Evolutionary conservation across 2,113 vertebrate species (phyloP), one percentile per base, ranked within the genome.

Genomic region (Tachysurus fulvidraco): DNA sequence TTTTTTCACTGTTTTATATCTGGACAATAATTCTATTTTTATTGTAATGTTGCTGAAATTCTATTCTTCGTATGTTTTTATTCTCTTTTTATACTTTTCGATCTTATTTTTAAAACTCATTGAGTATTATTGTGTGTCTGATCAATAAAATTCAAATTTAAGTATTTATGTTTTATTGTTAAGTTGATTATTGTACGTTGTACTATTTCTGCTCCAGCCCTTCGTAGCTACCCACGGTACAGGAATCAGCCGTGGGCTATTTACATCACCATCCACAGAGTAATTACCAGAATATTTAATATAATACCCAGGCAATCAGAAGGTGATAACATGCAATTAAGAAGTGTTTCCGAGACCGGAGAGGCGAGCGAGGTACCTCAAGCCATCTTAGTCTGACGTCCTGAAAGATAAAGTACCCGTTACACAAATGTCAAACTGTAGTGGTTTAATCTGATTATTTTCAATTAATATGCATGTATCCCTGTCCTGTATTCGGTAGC

Each of bases 291-390:
- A 97, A 97, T 96, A 96, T 97, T 98, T 98, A 97, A 98, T 98
- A 98, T 97, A 99, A 98, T 96, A 96, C 96, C 95, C 96, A 97
- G 96, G 96, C 97, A 99, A 99, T 99, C 97, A 98, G 95, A 95
- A 96, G 97, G 97, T 97, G 97, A 98, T 98, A 99, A 98, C 98
- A 98, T 95, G 96, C 97, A 98, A 98, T 99, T 98, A 98, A 98
- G 96, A 95, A 95, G 96, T 96, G 96, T 97, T 81, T 97, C 96
- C 96, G 96, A 97, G 97, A 97, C 96, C 96, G 96, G 93, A 95
- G 95, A 96, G 95, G 23, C 96, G 95, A 95, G 95, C 95, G 95
- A 96, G 95, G 92, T 92, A 96, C 30, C 89, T 85, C 89, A 90
- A 93, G 93, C 91, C 91, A 91, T 94, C 95, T 96, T 95, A 95